phyloP scores from a whole-genome alignment of 2,797 vertebrate genomes.

The Pantherophis vulpinus region DNA sequence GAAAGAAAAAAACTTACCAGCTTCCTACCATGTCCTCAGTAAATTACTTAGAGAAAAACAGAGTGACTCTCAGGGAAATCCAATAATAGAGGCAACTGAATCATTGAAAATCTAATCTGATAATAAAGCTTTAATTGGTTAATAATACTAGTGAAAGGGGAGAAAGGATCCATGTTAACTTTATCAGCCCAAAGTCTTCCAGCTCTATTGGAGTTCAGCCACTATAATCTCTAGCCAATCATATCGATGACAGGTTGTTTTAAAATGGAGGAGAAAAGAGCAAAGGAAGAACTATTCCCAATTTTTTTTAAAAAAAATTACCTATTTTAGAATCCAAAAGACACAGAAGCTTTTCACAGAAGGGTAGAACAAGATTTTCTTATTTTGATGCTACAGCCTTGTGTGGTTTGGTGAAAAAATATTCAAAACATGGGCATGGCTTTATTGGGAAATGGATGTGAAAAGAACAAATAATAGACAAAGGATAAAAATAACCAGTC shows the following conservation, averaged over 20 bases:
- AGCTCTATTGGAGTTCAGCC: neutral
- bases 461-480: neutral
- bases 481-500: neutral
- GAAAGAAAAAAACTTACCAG: neutral
- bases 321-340: neutral
- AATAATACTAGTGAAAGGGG: neutral
- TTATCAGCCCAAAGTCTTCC: neutral
- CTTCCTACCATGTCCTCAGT: neutral
- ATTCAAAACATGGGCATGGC: neutral
- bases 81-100: neutral
- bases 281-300: neutral
- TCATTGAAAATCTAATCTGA: neutral
- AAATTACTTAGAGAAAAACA: neutral
- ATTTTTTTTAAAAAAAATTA: neutral
- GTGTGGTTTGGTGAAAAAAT: neutral
- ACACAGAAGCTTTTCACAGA: neutral
- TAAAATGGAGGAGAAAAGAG: neutral
- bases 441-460: neutral
- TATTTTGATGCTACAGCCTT: neutral
- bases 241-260: neutral
- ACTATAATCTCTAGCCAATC: neutral
- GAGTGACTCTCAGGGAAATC: neutral
- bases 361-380: neutral
- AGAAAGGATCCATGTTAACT: neutral
- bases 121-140: neutral